Base-by-base conservation (phyloP, 2,888 invertebrate species). In the Drosophila diplacantha region DNA sequence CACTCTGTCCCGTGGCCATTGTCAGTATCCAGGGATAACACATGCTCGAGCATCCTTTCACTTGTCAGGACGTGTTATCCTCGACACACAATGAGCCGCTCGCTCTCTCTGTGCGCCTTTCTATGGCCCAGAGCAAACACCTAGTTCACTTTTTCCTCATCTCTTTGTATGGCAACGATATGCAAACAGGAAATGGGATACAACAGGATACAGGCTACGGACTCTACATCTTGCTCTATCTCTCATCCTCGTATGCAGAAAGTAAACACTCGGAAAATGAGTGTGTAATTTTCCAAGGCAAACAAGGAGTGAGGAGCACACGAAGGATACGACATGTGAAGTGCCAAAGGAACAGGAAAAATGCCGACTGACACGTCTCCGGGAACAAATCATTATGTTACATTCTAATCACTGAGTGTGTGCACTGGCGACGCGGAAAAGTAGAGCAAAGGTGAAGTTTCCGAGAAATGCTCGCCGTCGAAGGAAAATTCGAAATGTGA, bases 201-300 rank as follows among this genome's bases (percentile, higher is more conserved):
- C 75, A 69, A 69, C 79, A 57, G 73, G 75, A 65, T 62, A 41
- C 47, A 53, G 39, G 63, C 56, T 52, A 12, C 35, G 61, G 61
- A 72, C 72, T 38, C 49, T 38, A 57, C 64, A 50, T 49, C 53
- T 34, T 20, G 34, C 51, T 49, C 60, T 60, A 59, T 58, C 50
- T 39, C 37, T 5, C 39, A 24, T 5, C 35, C 61, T 71, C 52
- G 55, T 61, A 72, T 72, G 64, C 72, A 80, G 73, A 68, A 70
- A 74, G 76, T 74, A 82, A 80, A 82, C 80, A 80, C 68, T 72
- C 69, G 68, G 62, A 75, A 61, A 80, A 79, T 76, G 77, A 75
- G 69, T 80, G 77, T 80, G 82, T 80, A 77, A 80, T 82, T 80
- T 80, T 72, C 82, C 61, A 75, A 72, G 69, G 77, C 82, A 80